Conservation (phyloP, 2,797 vertebrate species). For the Synaphobranchus kaupii region DNA sequence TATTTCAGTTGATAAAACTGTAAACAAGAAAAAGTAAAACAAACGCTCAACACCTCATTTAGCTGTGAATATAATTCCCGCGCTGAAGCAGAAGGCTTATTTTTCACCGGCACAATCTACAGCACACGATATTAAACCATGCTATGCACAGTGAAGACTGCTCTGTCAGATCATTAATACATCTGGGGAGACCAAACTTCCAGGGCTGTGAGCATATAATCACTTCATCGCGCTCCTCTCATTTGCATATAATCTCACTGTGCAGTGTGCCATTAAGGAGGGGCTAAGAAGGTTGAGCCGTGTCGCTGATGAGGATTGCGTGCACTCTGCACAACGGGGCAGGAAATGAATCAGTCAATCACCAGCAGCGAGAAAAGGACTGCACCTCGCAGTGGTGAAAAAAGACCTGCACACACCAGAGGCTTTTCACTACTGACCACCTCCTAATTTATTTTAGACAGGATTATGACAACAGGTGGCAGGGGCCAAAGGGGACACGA, state of each 20-base stretch:
- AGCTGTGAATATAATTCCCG: neutral
- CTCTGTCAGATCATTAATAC: slow-evolving; percentile 68
- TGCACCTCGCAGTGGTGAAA: neutral
- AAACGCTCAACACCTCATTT: neutral
- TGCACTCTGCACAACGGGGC: slow-evolving; percentile 58
- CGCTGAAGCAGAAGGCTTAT: neutral
- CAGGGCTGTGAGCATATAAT: slow-evolving; percentile 45
- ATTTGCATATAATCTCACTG: slow-evolving; percentile 74
- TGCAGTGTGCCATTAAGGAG: slow-evolving; percentile 62
- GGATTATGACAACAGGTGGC: neutral
- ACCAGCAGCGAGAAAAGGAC: slow-evolving; percentile 20
- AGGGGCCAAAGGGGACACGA: neutral
- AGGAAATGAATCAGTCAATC: slow-evolving; percentile 60
- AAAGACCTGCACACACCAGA: neutral
- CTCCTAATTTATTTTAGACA: neutral
- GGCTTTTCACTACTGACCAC: neutral
- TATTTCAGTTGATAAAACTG: neutral
- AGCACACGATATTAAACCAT: slow-evolving; percentile 53
- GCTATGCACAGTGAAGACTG: slow-evolving; percentile 51
- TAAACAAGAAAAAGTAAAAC: neutral
- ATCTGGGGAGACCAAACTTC: neutral
- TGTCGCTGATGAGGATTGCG: slow-evolving; percentile 50
- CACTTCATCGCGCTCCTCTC: slow-evolving; percentile 61
- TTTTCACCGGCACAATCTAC: neutral
- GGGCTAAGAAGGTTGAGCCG: slow-evolving; percentile 41